Conservation (phyloP, 2,113 vertebrate species). For the Vimba vimba region DNA sequence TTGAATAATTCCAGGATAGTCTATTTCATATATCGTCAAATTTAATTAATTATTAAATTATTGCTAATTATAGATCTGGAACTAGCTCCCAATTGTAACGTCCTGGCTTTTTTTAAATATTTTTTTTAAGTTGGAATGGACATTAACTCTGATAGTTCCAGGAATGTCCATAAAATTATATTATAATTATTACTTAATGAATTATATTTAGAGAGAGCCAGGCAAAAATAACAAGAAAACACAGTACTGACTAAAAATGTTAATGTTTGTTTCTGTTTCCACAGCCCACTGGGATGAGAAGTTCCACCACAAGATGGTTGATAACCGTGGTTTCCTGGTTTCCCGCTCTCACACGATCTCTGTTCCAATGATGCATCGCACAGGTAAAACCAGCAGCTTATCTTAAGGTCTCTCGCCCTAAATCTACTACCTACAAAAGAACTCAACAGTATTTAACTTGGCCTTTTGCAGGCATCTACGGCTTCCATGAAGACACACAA, state of each 20-base stretch:
- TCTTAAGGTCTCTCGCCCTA: not conserved
- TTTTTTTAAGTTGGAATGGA: not conserved
- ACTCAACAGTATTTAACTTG: not conserved
- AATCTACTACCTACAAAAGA: not conserved
- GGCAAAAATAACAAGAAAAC: not conserved
- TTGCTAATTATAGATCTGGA: no score
- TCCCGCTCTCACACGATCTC: slow-evolving; percentile 86
- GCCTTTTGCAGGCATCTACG: slow-evolving; percentile 83
- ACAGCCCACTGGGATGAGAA: slow-evolving; percentile 95
- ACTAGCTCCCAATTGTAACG: not conserved
- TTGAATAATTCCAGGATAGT: no score
- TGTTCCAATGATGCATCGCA: slow-evolving; percentile 96
- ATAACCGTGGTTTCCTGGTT: slow-evolving; percentile 91
- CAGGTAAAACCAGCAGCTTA: slow-evolving; percentile 76
- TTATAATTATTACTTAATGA: no score
- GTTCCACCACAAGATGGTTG: slow-evolving; percentile 97
- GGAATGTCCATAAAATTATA: not conserved
- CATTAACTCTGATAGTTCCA: not conserved
- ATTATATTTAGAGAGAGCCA: not conserved
- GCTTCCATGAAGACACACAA: slow-evolving; percentile 84
- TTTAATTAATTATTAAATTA: no score
- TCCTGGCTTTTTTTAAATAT: not conserved
- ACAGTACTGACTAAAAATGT: not conserved
- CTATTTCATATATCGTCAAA: no score
- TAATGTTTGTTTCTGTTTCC: not conserved